phyloP scores from a whole-genome alignment of 2,888 invertebrate genomes.

The Acronicta alni region DNA sequence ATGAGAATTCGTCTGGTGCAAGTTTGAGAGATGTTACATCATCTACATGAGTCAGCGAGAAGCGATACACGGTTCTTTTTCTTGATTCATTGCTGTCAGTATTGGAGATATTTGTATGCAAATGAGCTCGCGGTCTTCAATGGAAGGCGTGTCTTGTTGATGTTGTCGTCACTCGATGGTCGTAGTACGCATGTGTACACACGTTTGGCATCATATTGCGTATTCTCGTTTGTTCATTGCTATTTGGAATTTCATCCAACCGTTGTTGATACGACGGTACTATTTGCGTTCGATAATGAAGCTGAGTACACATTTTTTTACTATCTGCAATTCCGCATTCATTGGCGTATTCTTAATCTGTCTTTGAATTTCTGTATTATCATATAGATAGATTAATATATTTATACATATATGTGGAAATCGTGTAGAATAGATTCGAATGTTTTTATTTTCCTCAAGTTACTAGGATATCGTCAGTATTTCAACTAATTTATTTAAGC shows the following conservation, averaged over 20 bases:
- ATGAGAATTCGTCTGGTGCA: slow-evolving; percentile 79
- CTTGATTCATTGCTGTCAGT: slow-evolving; percentile 70
- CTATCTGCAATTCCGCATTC: slow-evolving; percentile 17
- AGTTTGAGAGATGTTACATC: slow-evolving; percentile 81
- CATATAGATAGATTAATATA: too few species aligned
- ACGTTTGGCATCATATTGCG: slow-evolving; percentile 66
- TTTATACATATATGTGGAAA: too few species aligned
- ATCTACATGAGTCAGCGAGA: slow-evolving; percentile 67
- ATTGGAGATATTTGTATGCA: slow-evolving; percentile 52
- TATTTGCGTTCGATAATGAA: slow-evolving; percentile 53
- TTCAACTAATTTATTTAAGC: background rate
- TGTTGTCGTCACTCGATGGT: slow-evolving; percentile 51
- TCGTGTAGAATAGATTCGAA: too few species aligned
- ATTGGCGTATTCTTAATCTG: slow-evolving; percentile 5
- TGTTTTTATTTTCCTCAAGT: too few species aligned
- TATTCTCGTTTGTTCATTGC: slow-evolving; percentile 64
- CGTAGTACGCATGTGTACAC: slow-evolving; percentile 54
- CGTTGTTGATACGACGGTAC: slow-evolving; percentile 58
- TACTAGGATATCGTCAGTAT: background rate
- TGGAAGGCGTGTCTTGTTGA: slow-evolving; percentile 68
- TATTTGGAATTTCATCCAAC: slow-evolving; percentile 70
- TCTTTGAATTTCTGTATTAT: slow-evolving; percentile 4
- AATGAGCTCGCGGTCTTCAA: slow-evolving; percentile 64
- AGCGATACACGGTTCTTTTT: slow-evolving; percentile 43
- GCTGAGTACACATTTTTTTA: slow-evolving; percentile 21